Evolutionary conservation across 2,797 vertebrate species (phyloP).

Genomic region (Acanthis flammea): DNA sequence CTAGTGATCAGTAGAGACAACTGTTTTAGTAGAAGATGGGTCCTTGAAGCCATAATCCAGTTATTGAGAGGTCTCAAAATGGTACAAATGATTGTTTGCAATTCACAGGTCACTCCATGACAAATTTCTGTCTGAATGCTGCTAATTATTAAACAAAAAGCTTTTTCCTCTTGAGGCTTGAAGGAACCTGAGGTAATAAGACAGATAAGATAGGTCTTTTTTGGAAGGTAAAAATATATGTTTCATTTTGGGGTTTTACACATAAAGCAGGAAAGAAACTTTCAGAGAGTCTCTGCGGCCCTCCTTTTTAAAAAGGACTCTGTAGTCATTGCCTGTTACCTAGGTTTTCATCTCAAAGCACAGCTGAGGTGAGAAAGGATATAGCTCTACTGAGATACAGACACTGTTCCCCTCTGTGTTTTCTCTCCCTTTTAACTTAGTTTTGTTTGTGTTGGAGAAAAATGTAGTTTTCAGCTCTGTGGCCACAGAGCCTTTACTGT

Average conservation of each 20-base stretch:
- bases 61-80: neutral
- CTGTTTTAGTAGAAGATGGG: neutral
- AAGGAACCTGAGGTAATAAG: neutral
- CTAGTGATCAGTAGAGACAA: neutral
- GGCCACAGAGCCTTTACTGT: conserved; percentile 1
- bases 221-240: neutral
- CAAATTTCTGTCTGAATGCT: neutral
- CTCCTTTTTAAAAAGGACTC: neutral
- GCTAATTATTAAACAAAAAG: neutral
- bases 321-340: neutral
- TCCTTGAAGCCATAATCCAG: neutral
- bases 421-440: neutral
- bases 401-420: neutral
- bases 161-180: neutral
- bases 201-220: neutral
- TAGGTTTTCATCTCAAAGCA: neutral
- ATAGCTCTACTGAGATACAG: neutral
- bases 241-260: neutral
- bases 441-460: conserved; percentile 8
- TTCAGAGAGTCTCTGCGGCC: neutral
- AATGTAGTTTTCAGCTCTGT: neutral
- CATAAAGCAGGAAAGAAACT: neutral
- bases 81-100: neutral
- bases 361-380: neutral
- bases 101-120: neutral